These are phyloP conservation scores for Pocillopora meandrina DNA, from an alignment of 92 coral and sea anemone genomes.

Conservation along the genomic window DNA sequence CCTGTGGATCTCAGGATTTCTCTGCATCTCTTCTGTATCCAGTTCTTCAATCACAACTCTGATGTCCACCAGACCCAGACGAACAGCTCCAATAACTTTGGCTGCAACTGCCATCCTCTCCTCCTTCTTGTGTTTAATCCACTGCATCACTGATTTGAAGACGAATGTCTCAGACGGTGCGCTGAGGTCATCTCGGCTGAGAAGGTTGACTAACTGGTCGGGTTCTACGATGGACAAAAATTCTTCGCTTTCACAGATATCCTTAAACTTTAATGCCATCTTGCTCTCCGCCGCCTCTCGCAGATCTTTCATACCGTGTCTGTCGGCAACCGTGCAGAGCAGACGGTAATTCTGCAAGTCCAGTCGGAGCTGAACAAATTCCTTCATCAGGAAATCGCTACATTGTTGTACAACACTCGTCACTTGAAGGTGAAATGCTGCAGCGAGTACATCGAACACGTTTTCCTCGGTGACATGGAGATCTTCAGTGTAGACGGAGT, in stretches of 20 bases:
- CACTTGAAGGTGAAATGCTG: slow-evolving; percentile 41
- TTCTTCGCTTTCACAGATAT: not conserved
- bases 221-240: not conserved
- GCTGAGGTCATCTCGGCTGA: not conserved
- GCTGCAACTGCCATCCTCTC: slow-evolving; percentile 41
- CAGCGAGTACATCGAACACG: slow-evolving; percentile 50
- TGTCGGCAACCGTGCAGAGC: not conserved
- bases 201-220: not conserved
- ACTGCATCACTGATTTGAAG: slow-evolving; percentile 49
- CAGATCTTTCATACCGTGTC: not conserved
- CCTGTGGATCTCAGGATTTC: not conserved
- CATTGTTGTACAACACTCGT: slow-evolving; percentile 2
- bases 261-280: not conserved
- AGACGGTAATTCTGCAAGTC: not conserved
- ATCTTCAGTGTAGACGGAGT: slow-evolving; percentile 43
- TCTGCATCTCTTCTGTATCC: slow-evolving; percentile 5
- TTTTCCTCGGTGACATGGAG: slow-evolving; percentile 41
- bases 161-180: not conserved
- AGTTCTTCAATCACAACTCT: slow-evolving; percentile 4
- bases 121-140: slow-evolving; percentile 36
- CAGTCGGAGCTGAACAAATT: not conserved
- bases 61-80: slow-evolving; percentile 27
- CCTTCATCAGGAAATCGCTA: not conserved
- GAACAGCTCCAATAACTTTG: slow-evolving; percentile 43
- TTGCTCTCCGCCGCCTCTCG: not conserved